A percentile compares a stretch with the other conserved stretches of the same genome.
These are phyloP conservation scores for Andrena marginata DNA, from an alignment of 2,888 invertebrate genomes.

Conservation along the genomic window DNA sequence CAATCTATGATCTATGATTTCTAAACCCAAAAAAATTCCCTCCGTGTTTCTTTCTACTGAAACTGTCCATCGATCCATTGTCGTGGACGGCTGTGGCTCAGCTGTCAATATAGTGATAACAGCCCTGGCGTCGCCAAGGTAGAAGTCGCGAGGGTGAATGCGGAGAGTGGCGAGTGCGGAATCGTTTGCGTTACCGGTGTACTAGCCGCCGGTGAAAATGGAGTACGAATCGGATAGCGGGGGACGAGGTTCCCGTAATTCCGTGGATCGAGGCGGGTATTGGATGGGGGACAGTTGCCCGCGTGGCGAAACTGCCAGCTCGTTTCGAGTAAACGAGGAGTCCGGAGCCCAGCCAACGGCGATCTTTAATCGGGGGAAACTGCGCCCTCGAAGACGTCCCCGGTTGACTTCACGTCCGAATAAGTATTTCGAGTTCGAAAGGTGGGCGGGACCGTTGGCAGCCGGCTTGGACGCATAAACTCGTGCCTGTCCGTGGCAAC, in stretches of 20 bases:
- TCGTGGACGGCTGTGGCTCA: no score
- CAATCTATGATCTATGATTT: no score
- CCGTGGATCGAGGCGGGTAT: neutral
- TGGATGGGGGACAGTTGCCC: constrained; percentile 2
- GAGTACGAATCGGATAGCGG: constrained; percentile 7
- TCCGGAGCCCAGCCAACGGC: constrained; percentile 20
- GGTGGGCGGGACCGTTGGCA: constrained; percentile 75
- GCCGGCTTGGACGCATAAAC: constrained; percentile 72
- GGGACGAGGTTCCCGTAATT: constrained; percentile 9
- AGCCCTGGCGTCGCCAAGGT: no score
- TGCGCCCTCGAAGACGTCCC: constrained; percentile 28
- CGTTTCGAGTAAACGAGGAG: constrained; percentile 6
- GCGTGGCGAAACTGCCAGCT: constrained; percentile 26
- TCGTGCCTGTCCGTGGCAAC: constrained; percentile 69
- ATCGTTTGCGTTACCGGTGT: neutral
- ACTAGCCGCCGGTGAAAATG: constrained; percentile 17
- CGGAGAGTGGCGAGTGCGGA: neutral
- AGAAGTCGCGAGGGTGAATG: neutral
- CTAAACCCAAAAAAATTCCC: no score
- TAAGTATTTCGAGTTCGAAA: constrained; percentile 70
- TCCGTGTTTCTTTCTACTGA: no score
- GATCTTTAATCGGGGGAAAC: constrained; percentile 41
- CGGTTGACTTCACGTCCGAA: constrained; percentile 46
- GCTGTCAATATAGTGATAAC: no score
- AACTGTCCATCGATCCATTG: no score